Percentiles rank a stretch among this genome's conserved stretches.
phyloP scores from a whole-genome alignment of 1,140 invertebrate species.

The Drosophila kepulauana region DNA sequence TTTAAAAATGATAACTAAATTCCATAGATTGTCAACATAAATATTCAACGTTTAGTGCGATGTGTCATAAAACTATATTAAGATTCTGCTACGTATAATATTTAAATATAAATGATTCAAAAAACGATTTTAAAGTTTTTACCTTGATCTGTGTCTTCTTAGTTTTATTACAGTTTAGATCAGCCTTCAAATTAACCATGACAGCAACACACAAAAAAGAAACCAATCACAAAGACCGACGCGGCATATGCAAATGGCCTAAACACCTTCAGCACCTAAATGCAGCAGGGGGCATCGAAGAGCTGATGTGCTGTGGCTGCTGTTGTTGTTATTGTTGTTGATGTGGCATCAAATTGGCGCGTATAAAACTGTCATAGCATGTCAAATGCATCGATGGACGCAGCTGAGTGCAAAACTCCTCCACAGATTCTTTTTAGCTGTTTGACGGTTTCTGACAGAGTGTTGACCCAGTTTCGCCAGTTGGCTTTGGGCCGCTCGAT shows the following conservation, averaged over 20 bases:
- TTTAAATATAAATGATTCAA: not conserved
- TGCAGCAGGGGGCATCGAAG: conserved; percentile 2
- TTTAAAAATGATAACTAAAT: conserved; percentile 1
- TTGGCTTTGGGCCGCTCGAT: not conserved
- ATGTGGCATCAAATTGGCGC: conserved; percentile 43
- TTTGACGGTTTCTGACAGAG: conserved; percentile 69
- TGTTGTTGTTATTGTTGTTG: conserved; percentile 12
- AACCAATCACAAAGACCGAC: conserved; percentile 18
- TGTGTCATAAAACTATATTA: not conserved
- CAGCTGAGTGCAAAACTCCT: conserved; percentile 59
- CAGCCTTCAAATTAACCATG: conserved; percentile 4
- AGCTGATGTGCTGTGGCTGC: not conserved
- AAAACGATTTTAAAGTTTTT: not conserved
- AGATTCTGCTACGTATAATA: not conserved
- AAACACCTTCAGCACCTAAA: conserved; percentile 27
- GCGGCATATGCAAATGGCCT: conserved; percentile 37
- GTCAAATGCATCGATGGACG: conserved; percentile 60
- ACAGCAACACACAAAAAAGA: not conserved
- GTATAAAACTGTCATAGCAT: conserved; percentile 65
- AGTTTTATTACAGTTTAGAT: conserved; percentile 12
- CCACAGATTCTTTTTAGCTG: conserved; percentile 52
- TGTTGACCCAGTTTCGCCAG: conserved; percentile 64
- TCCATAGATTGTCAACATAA: conserved; percentile 2
- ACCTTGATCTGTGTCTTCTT: conserved; percentile 3
- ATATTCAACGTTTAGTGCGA: not conserved